Evolutionary conservation across 2,888 invertebrate genomes (phyloP).

Genomic region (Philereme transversata): DNA sequence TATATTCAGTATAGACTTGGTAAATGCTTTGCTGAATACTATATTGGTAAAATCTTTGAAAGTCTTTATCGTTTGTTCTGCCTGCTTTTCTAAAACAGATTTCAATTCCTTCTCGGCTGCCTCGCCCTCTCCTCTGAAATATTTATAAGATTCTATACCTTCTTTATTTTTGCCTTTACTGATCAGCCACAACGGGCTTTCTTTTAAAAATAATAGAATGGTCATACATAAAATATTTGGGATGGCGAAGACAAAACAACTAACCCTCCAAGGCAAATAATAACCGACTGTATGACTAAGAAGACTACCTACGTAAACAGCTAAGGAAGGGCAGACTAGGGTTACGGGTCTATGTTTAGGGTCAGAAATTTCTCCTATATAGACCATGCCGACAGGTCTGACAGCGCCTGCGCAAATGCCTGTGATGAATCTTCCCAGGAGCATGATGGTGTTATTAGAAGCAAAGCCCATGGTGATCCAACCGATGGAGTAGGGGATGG

Average conservation of each 20-base stretch:
- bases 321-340: slow-evolving; percentile 47
- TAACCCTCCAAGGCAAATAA: slow-evolving; percentile 51
- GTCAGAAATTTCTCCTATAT: slow-evolving; percentile 56
- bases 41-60: slow-evolving; percentile 41
- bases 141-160: slow-evolving; percentile 49
- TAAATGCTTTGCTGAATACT: slow-evolving; percentile 50
- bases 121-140: slow-evolving; percentile 53
- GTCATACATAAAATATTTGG: slow-evolving; percentile 47
- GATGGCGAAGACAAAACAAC: slow-evolving; percentile 46
- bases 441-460: slow-evolving; percentile 42
- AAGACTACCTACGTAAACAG: slow-evolving; percentile 48
- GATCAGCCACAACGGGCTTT: slow-evolving; percentile 63
- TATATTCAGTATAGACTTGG: slow-evolving; percentile 42
- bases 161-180: slow-evolving; percentile 51
- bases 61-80: slow-evolving; percentile 33
- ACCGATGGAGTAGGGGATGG: slow-evolving; percentile 49
- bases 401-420: slow-evolving; percentile 53
- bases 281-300: slow-evolving; percentile 51
- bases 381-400: slow-evolving; percentile 52
- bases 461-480: slow-evolving; percentile 54
- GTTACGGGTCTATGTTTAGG: slow-evolving; percentile 55
- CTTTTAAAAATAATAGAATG: slow-evolving; percentile 50
- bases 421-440: slow-evolving; percentile 54
- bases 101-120: slow-evolving; percentile 51
- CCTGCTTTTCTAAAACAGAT: slow-evolving; percentile 45